Evolutionary conservation across 2,888 invertebrate species (phyloP).

Genomic region (Junonia oenone): DNA sequence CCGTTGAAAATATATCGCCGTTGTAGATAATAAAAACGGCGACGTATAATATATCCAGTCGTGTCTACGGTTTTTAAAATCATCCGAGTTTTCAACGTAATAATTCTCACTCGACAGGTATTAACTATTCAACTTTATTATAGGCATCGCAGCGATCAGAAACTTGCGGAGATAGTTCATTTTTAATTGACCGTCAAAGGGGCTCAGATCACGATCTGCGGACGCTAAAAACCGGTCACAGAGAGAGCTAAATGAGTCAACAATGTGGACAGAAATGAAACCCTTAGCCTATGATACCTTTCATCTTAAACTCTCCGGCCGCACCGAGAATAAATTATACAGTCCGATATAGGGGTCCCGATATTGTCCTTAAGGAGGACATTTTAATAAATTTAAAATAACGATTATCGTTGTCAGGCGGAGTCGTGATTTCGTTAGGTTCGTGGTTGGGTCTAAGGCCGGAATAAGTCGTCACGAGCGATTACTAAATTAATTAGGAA

Average conservation of each 20-base stretch:
- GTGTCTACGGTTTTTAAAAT: constrained; percentile 12
- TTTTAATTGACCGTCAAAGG: constrained; percentile 33
- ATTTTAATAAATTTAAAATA: constrained; percentile 80
- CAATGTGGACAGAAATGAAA: constrained; percentile 28
- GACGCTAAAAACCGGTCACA: constrained; percentile 28
- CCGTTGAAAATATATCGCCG: neutral
- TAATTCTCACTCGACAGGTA: constrained; percentile 18
- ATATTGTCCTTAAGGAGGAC: constrained; percentile 77
- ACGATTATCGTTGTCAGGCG: constrained; percentile 76
- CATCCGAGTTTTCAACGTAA: constrained; percentile 12
- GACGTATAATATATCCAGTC: neutral
- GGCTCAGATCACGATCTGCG: constrained; percentile 31
- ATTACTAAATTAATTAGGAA: constrained; percentile 80
- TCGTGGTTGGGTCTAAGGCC: constrained; percentile 69
- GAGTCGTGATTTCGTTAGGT: constrained; percentile 79
- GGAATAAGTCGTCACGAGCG: constrained; percentile 79
- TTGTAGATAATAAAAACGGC: neutral
- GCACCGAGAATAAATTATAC: constrained; percentile 74
- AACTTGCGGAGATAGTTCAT: constrained; percentile 26
- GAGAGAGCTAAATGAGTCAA: constrained; percentile 33
- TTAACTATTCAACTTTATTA: constrained; percentile 27
- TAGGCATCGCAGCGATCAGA: constrained; percentile 22
- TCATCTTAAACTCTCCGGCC: constrained; percentile 56
- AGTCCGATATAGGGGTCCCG: constrained; percentile 74
- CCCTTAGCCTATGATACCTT: constrained; percentile 61